Base-by-base conservation (phyloP, 2,888 invertebrate species). In the Cephus sareptanus region DNA sequence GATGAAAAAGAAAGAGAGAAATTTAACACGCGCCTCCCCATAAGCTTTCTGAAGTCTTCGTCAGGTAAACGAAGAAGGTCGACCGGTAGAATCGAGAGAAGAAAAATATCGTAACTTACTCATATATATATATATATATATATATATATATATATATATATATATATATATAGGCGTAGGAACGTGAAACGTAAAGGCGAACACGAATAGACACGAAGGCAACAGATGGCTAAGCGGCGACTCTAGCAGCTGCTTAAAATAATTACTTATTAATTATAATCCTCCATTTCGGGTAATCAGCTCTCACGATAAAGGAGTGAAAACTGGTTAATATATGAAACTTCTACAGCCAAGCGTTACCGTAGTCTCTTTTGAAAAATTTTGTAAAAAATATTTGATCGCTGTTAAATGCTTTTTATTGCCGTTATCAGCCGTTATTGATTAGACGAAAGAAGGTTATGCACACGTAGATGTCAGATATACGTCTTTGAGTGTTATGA, bases 221-320 rank as follows among this genome's bases (percentile, higher is more conserved):
- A 78, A 79, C 81, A 78, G 81, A 81, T 79, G 81, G 79, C 78
- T 31, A 69, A 15, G 73, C 76, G 79, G 69, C 34, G 74, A 69
- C 69, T 77, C 77, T 74, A 74, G 74, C 77, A 80, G 77, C 79
- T 79, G 80, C 74, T 80, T 74, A 77, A 74, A 79, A 79, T 79
- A 80, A 80, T 80, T 77, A 77, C 79, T 76, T 77, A 77, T 79
- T 79, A 79, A 79, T 80, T 77, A 79, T 69, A 71, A 56, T 56
- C 56, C 40, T 74, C 68, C 33, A n/a, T 75, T 56, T 37, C 56
- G 23, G 56, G 1, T 56, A 56, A 56, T 56, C 56, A 56, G 23
- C 23, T 56, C 56, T 56, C 56, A 56, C 56, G 56, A 23, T 23
- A 23, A 23, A 23, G 6, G 23, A 56, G 9, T 15, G 56, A 56